Evolutionary conservation across 1,140 invertebrate genomes (phyloP).

Genomic region (Reticulitermes speratus): DNA sequence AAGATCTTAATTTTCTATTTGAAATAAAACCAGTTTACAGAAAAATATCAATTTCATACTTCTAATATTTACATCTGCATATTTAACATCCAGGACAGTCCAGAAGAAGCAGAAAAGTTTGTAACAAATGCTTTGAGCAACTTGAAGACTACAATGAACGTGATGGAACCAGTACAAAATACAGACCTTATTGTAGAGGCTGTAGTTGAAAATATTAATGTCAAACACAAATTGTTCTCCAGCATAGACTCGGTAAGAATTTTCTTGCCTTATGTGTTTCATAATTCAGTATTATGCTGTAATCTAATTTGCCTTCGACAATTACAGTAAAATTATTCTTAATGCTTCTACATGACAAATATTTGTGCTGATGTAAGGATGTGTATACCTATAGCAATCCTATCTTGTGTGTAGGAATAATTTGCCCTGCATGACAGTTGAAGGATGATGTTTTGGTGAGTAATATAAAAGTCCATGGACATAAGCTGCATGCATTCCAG

Average conservation of each 20-base stretch:
- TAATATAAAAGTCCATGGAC: too few relatives aligned
- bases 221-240: constrained; percentile 77
- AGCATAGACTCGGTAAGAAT: constrained; percentile 55
- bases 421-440: background rate
- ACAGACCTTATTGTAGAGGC: constrained; percentile 85
- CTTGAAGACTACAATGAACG: constrained; percentile 62
- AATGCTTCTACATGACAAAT: background rate
- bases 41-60: background rate
- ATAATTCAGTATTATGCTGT: background rate
- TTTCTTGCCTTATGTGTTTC: background rate
- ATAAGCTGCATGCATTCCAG: too few relatives aligned
- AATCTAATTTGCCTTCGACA: background rate
- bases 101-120: constrained; percentile 65
- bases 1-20: constrained; percentile 37
- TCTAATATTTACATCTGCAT: background rate
- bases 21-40: background rate
- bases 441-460: background rate
- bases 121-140: constrained; percentile 59
- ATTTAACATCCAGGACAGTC: constrained; percentile 51
- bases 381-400: background rate
- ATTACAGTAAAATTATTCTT: background rate
- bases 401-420: background rate
- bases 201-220: constrained; percentile 78
- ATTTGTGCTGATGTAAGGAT: background rate
- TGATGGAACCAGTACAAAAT: constrained; percentile 58